These are phyloP conservation scores for Marcusenius ussheri DNA, from an alignment of 2,113 vertebrate species.

Conservation along the genomic window DNA sequence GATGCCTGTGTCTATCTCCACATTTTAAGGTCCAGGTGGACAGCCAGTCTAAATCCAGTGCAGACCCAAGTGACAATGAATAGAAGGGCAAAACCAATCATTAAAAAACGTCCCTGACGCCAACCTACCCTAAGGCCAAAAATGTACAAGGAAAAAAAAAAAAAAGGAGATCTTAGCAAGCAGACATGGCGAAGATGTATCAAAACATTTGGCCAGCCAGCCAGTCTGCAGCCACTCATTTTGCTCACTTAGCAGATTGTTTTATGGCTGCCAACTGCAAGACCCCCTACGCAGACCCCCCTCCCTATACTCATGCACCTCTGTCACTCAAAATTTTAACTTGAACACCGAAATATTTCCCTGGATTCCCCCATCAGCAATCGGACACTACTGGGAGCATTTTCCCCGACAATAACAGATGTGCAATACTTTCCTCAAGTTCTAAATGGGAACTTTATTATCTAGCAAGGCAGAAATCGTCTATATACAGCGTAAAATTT, in stretches of 20 bases:
- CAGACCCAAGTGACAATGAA: background rate
- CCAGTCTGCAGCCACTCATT: slow-evolving; percentile 21
- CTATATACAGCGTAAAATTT: background rate
- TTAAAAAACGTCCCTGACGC: background rate
- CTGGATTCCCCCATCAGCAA: background rate
- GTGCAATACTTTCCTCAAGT: background rate
- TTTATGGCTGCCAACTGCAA: slow-evolving; percentile 38
- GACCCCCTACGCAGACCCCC: background rate
- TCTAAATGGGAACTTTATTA: background rate
- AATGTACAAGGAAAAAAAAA: slow-evolving; percentile 18
- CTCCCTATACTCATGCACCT: background rate
- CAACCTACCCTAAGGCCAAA: background rate
- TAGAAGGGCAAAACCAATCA: background rate
- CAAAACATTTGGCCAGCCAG: slow-evolving; percentile 27
- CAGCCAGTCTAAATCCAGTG: background rate
- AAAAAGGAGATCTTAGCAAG: slow-evolving; percentile 8
- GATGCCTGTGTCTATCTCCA: background rate
- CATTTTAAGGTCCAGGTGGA: background rate
- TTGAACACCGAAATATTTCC: background rate
- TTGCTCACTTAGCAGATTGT: background rate
- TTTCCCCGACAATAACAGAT: background rate
- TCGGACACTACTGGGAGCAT: background rate
- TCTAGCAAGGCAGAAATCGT: background rate
- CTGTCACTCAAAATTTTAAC: background rate
- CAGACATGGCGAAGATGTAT: slow-evolving; percentile 22